phyloP scores from a whole-genome alignment of 2,113 vertebrate species.

The Rhabdomys dilectus region DNA sequence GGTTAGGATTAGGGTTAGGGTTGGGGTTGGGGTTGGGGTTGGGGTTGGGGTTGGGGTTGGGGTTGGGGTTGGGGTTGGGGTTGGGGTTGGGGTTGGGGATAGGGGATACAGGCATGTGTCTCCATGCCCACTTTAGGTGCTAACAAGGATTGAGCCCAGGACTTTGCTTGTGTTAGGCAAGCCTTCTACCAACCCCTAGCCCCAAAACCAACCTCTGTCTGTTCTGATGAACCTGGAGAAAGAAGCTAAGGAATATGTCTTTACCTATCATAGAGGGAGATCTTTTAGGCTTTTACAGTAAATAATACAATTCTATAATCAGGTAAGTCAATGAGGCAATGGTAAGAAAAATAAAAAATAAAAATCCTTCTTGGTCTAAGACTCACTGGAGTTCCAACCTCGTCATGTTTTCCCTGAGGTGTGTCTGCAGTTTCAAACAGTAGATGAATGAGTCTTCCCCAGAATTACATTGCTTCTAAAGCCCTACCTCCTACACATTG shows the following conservation, averaged over 20 bases:
- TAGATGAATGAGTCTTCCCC: slow-evolving; percentile 32
- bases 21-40: too few relatives aligned
- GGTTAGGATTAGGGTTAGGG: too few relatives aligned
- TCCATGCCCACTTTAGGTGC: background rate
- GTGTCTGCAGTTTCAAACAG: background rate
- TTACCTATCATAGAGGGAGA: background rate
- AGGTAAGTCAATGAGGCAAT: background rate
- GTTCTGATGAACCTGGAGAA: background rate
- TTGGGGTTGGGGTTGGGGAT: too few relatives aligned
- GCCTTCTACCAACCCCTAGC: background rate
- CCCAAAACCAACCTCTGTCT: background rate
- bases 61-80: too few relatives aligned
- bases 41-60: too few relatives aligned
- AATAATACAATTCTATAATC: slow-evolving; percentile 17
- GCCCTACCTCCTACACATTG: slow-evolving; percentile 62
- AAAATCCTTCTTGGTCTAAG: background rate
- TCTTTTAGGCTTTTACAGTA: slow-evolving; percentile 18
- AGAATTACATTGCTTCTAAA: slow-evolving; percentile 53
- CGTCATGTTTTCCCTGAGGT: background rate
- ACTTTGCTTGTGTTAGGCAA: background rate
- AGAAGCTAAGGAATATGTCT: background rate
- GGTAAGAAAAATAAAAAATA: background rate
- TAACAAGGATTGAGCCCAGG: background rate
- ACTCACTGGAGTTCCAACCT: background rate
- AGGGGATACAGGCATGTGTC: background rate